These are phyloP conservation scores for Kryphioiulus occultus DNA, from an alignment of 2,888 invertebrate genomes.

Conservation along the genomic window DNA sequence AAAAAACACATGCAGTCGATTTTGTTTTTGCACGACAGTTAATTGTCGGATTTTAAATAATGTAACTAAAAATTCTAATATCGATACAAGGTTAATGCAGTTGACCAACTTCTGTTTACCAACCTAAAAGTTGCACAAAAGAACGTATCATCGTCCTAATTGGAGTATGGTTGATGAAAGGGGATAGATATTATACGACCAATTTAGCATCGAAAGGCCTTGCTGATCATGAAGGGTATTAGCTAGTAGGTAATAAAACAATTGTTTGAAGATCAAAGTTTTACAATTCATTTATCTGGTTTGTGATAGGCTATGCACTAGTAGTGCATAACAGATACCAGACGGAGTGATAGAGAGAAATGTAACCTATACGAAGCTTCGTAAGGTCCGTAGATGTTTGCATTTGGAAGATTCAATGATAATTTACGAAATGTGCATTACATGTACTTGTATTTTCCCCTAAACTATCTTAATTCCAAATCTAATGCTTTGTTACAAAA, in stretches of 20 bases:
- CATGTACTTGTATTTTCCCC: no score
- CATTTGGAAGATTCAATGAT: no score
- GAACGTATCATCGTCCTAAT: background rate
- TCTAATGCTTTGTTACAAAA: background rate
- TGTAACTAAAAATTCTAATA: background rate
- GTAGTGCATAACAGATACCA: no score
- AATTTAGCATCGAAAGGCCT: background rate
- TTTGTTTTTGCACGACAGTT: no score
- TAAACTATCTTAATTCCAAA: background rate
- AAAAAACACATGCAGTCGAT: no score
- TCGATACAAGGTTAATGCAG: background rate
- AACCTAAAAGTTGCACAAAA: background rate
- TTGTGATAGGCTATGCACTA: background rate
- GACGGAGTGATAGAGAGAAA: no score
- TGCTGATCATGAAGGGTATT: background rate
- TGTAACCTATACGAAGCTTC: no score
- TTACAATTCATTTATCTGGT: background rate
- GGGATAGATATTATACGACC: background rate
- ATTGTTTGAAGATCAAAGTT: background rate
- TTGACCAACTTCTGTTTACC: background rate
- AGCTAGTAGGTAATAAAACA: background rate
- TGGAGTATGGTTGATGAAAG: background rate
- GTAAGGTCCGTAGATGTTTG: no score
- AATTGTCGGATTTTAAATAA: no score
- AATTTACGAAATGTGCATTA: no score